Percentiles rank a stretch among this genome's conserved stretches.
Conservation (phyloP, 2,797 vertebrate species). For the Melanotaenia parkinsoni region DNA sequence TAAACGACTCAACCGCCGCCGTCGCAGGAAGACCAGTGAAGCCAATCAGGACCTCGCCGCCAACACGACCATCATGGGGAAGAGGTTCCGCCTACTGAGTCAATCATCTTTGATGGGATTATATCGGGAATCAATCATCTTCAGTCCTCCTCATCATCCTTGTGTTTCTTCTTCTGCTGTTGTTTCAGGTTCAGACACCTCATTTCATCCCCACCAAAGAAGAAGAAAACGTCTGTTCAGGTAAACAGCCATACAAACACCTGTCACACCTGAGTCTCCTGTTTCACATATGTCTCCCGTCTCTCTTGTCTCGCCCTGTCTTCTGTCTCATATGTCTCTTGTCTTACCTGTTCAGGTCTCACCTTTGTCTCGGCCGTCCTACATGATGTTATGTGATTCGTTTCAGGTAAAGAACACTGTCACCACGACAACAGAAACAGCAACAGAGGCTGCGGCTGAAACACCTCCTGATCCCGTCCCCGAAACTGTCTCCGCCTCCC, state of each 20-base stretch:
- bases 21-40: constrained; percentile 83
- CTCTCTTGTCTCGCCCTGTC: neutral
- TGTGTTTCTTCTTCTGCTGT: neutral
- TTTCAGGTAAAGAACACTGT: constrained; percentile 26
- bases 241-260: constrained; percentile 66
- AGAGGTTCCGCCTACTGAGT: constrained; percentile 82
- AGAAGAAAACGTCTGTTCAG: constrained; percentile 83
- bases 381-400: neutral
- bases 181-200: constrained; percentile 87
- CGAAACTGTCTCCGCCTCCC: neutral
- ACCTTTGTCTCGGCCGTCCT: neutral
- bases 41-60: constrained; percentile 77
- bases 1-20: constrained; percentile 83
- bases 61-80: constrained; percentile 83
- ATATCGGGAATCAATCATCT: neutral
- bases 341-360: too few species aligned
- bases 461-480: constrained; percentile 4
- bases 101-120: neutral
- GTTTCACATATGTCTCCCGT: neutral
- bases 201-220: constrained; percentile 85
- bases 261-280: neutral
- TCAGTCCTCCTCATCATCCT: neutral
- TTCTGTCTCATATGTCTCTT: too few species aligned
- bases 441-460: constrained; percentile 6
- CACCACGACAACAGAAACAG: constrained; percentile 2